Conservation (phyloP, 2,888 invertebrate genomes). For the Rhabditoides inermis region DNA sequence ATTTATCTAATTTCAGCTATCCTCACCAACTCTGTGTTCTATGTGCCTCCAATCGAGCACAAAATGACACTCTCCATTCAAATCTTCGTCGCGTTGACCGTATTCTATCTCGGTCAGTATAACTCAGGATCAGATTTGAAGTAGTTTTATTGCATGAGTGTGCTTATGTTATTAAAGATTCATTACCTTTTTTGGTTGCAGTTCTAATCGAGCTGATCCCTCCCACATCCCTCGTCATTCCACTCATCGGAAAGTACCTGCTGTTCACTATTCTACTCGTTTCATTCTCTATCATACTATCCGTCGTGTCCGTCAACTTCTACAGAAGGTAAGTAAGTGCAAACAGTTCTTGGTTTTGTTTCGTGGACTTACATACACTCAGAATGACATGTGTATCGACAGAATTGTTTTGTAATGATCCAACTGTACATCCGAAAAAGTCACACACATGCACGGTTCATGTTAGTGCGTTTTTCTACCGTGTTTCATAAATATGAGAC, state of each 20-base stretch:
- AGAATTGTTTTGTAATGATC: too few species aligned
- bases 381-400: too few species aligned
- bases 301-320: conserved; percentile 89
- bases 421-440: too few species aligned
- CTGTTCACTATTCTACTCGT: conserved; percentile 95
- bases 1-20: conserved; percentile 67
- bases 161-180: too few species aligned
- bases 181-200: too few species aligned
- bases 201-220: conserved; percentile 96
- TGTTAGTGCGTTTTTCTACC: too few species aligned
- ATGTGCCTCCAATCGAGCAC: conserved; percentile 63
- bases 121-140: too few species aligned
- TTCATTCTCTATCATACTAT: conserved; percentile 74
- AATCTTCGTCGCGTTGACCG: conserved; percentile 93
- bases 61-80: conserved; percentile 83
- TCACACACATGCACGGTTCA: too few species aligned
- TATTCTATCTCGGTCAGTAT: conserved; percentile 63
- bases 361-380: too few species aligned
- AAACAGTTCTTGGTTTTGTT: too few species aligned
- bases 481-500: too few species aligned
- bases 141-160: too few species aligned
- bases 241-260: conserved; percentile 73
- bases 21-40: conserved; percentile 51
- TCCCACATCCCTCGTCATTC: conserved; percentile 83
- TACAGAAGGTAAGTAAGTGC: conserved; percentile 65